Conservation (phyloP, 2,113 vertebrate genomes). For the Cygnus atratus region DNA sequence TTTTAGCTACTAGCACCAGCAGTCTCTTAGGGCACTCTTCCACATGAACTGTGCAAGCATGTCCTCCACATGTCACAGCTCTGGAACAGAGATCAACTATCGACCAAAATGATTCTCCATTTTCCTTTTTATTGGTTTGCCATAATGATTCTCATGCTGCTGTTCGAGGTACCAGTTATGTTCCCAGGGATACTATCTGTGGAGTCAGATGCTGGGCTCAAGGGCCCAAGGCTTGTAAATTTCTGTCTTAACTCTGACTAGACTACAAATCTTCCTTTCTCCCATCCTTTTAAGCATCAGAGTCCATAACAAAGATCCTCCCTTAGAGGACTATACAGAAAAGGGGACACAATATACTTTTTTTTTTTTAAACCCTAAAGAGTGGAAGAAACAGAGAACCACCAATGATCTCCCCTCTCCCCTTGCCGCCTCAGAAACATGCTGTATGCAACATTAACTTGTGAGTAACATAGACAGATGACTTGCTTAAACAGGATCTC, state of each 20-base stretch:
- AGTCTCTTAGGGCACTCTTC: background rate
- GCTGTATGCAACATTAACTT: constrained; percentile 21
- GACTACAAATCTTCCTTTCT: background rate
- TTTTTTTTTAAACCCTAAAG: background rate
- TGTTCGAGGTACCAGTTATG: background rate
- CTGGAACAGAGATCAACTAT: background rate
- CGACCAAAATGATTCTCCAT: fast-evolving
- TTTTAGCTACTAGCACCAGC: background rate
- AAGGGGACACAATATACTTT: background rate
- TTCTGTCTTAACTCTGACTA: background rate
- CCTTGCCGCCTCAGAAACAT: background rate
- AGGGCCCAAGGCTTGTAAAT: background rate
- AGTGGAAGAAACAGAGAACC: background rate
- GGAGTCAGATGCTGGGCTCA: background rate
- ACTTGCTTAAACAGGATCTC: constrained; percentile 32
- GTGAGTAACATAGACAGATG: constrained; percentile 12
- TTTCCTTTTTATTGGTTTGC: background rate
- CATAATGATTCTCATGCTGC: background rate
- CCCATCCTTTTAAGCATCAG: background rate
- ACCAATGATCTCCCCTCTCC: background rate
- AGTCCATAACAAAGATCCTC: background rate
- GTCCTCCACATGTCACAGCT: background rate
- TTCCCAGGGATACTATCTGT: background rate
- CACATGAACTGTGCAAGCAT: background rate
- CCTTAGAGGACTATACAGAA: background rate